Conservation (phyloP, 2,113 vertebrate species). For the Muntiacus reevesi region DNA sequence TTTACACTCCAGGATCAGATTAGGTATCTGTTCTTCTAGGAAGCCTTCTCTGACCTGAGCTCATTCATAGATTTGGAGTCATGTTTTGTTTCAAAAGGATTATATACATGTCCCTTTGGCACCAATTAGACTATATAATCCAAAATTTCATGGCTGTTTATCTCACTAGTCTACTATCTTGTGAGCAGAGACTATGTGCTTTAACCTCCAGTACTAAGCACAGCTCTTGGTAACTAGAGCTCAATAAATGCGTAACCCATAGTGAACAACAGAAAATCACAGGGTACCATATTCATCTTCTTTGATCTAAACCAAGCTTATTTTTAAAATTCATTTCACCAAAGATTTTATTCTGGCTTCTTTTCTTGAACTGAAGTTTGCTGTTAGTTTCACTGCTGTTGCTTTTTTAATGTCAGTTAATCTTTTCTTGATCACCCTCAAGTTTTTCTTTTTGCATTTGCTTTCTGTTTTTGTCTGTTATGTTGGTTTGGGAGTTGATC, state of each 20-base stretch:
- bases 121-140: neutral
- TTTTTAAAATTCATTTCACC: neutral
- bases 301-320: neutral
- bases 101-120: neutral
- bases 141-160: neutral
- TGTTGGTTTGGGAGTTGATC: neutral
- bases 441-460: neutral
- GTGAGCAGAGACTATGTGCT: neutral
- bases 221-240: neutral
- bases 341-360: neutral
- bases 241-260: neutral
- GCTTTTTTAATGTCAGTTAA: neutral
- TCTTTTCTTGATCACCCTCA: neutral
- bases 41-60: neutral
- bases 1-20: neutral
- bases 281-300: neutral
- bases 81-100: neutral
- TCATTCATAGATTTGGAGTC: neutral
- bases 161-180: neutral
- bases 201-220: neutral
- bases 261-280: neutral
- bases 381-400: neutral
- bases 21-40: neutral
- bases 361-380: neutral
- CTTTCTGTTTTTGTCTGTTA: neutral